A percentile compares a stretch with the other conserved stretches of the same genome.
These are phyloP conservation scores for Rosalia funebris DNA, from an alignment of 2,888 invertebrate genomes.

Conservation along the genomic window DNA sequence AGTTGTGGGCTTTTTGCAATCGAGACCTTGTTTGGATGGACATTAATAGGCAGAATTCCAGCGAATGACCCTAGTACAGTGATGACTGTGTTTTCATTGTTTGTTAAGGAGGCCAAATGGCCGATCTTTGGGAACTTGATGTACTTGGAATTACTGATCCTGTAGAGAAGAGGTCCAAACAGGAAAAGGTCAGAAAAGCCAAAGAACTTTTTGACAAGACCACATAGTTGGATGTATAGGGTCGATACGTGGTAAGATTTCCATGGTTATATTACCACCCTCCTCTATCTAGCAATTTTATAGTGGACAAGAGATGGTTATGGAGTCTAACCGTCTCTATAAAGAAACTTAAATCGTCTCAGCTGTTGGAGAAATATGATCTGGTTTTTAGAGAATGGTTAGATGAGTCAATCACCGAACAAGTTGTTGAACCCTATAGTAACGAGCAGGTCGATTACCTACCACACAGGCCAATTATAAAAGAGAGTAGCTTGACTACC, in stretches of 20 bases:
- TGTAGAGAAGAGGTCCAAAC: too few relatives aligned
- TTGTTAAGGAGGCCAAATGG: not conserved
- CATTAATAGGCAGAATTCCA: too few relatives aligned
- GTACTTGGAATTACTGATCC: too few relatives aligned
- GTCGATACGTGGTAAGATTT: not conserved
- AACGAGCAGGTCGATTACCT: too few relatives aligned
- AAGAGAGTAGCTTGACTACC: too few relatives aligned
- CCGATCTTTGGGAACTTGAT: not conserved
- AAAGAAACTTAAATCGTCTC: not conserved
- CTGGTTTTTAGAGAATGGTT: too few relatives aligned
- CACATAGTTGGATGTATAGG: not conserved
- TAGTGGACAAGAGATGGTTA: not conserved
- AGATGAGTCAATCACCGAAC: constrained; percentile 32
- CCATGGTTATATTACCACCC: not conserved
- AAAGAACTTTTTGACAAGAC: not conserved
- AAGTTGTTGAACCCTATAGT: too few relatives aligned
- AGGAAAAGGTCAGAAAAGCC: too few relatives aligned
- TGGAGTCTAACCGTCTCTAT: not conserved
- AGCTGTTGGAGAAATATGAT: constrained; percentile 1
- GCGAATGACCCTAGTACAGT: too few relatives aligned
- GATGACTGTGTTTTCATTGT: too few relatives aligned
- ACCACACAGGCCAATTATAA: too few relatives aligned
- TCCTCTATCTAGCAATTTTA: not conserved
- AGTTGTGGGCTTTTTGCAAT: not conserved
- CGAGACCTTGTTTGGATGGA: not conserved